Evolutionary conservation across 2,113 vertebrate genomes (phyloP).

Genomic region (Thymallus thymallus): DNA sequence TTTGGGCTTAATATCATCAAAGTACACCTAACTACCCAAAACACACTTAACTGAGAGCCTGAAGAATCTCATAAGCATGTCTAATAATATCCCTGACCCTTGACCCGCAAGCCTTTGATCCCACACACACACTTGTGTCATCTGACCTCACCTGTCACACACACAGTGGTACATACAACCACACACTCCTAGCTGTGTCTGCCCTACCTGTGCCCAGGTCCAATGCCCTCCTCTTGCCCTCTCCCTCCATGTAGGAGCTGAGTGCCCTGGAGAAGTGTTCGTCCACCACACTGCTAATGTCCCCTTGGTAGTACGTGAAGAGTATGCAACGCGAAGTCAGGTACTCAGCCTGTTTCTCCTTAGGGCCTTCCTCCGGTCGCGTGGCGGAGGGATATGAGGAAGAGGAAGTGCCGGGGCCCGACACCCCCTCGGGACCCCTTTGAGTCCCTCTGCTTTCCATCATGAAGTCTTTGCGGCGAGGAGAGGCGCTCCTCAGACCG

Average conservation of each 20-base stretch:
- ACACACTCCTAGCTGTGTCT: neutral
- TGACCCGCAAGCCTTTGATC: slow-evolving; percentile 33
- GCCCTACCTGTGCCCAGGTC: slow-evolving; percentile 69
- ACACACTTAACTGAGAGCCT: neutral
- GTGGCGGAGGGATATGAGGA: slow-evolving; percentile 42
- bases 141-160: too few relatives aligned
- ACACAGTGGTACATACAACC: too few relatives aligned
- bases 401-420: slow-evolving; percentile 52
- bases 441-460: slow-evolving; percentile 64
- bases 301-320: slow-evolving; percentile 81
- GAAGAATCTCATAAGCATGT: neutral
- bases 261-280: slow-evolving; percentile 81
- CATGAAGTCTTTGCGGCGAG: slow-evolving; percentile 69
- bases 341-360: slow-evolving; percentile 78
- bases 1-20: too few relatives aligned
- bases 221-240: slow-evolving; percentile 64
- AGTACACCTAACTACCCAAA: too few relatives aligned
- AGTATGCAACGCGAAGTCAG: slow-evolving; percentile 78
- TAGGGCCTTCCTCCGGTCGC: slow-evolving; percentile 62
- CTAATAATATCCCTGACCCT: slow-evolving; percentile 8
- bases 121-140: slow-evolving; percentile 3
- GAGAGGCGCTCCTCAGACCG: slow-evolving; percentile 64
- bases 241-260: slow-evolving; percentile 75
- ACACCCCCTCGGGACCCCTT: slow-evolving; percentile 66
- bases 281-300: slow-evolving; percentile 82